These are phyloP conservation scores for Pogonomyrmex barbatus DNA, from an alignment of 1,140 invertebrate species.

Conservation along the genomic window DNA sequence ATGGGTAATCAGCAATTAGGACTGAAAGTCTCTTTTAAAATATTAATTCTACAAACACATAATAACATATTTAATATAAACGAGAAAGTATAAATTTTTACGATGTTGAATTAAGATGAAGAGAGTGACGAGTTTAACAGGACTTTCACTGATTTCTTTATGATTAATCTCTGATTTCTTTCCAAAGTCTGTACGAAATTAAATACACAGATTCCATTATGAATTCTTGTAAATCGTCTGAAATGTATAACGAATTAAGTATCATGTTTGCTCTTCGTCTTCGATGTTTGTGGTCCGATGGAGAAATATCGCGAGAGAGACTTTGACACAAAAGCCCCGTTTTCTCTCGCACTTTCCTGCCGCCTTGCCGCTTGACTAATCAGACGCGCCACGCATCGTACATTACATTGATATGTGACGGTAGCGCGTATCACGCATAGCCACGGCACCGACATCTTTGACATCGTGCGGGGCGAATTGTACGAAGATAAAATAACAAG, in stretches of 20 bases:
- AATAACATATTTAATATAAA: neutral
- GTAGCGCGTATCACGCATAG: constrained; percentile 56
- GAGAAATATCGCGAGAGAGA: constrained; percentile 71
- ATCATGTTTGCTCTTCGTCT: neutral
- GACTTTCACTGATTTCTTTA: neutral
- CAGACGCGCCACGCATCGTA: constrained; percentile 60
- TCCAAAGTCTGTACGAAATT: neutral
- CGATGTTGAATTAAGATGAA: neutral
- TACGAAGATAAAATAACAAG: constrained; percentile 38
- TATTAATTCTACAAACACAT: neutral
- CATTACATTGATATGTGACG: constrained; percentile 40
- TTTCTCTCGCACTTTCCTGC: constrained; percentile 82
- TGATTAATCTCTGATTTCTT: neutral
- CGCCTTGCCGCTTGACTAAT: constrained; percentile 78
- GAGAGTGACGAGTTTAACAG: neutral
- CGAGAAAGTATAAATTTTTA: neutral
- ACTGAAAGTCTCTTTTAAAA: constrained; percentile 10
- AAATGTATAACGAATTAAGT: constrained; percentile 2
- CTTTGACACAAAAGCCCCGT: constrained; percentile 83
- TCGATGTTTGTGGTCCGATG: constrained; percentile 25
- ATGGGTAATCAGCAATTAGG: neutral
- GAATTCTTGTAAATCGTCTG: neutral
- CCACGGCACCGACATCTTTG: constrained; percentile 33
- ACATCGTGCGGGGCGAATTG: constrained; percentile 24
- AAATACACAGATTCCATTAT: neutral